Conservation (phyloP, 2,113 vertebrate species). For the Cisticola juncidis region DNA sequence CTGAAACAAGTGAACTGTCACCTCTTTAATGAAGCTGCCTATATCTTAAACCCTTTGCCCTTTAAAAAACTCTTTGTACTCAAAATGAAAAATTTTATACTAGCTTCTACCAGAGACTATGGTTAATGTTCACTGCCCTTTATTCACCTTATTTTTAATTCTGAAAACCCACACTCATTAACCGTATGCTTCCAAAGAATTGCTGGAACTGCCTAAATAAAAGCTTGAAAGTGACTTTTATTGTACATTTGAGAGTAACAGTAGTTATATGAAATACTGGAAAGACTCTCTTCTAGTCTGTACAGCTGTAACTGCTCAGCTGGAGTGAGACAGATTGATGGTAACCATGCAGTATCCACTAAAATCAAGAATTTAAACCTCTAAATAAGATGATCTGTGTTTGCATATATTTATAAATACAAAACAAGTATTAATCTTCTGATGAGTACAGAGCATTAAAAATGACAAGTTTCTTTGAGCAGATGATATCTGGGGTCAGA, state of each 20-base stretch:
- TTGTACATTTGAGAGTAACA: neutral
- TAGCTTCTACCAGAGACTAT: constrained; percentile 27
- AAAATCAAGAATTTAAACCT: neutral
- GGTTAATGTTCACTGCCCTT: constrained; percentile 59
- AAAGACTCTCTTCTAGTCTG: neutral
- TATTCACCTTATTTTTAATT: constrained; percentile 54
- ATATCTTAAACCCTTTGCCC: constrained; percentile 39
- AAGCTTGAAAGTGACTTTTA: constrained; percentile 30
- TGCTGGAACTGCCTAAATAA: constrained; percentile 39
- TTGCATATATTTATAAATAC: neutral
- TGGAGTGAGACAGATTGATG: neutral
- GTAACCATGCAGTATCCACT: neutral
- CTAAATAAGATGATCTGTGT: neutral
- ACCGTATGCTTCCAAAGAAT: neutral
- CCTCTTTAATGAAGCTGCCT: constrained; percentile 50
- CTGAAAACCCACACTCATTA: constrained; percentile 55
- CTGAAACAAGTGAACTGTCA: constrained; percentile 60
- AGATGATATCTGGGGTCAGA: neutral
- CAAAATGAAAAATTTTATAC: constrained; percentile 51
- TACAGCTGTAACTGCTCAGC: neutral
- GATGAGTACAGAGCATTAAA: neutral
- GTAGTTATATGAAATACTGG: neutral
- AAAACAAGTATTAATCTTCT: neutral
- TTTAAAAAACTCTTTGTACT: constrained; percentile 50
- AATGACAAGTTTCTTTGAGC: neutral